These are phyloP conservation scores for Stegodyphus dumicola DNA, from an alignment of 1,140 invertebrate genomes.

Conservation along the genomic window DNA sequence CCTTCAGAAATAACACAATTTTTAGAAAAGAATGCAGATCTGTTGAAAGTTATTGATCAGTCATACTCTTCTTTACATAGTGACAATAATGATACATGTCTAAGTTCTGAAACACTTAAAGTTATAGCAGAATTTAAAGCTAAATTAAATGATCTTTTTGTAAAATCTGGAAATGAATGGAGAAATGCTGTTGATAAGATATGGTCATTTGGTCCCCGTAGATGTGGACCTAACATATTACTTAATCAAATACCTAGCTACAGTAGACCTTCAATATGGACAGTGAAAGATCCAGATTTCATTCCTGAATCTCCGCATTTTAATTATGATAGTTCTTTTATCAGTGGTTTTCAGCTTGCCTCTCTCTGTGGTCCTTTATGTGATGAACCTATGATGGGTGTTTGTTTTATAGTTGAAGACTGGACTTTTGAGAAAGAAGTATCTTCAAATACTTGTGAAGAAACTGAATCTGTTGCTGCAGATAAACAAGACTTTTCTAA, in stretches of 20 bases:
- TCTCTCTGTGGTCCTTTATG: slow-evolving; percentile 90
- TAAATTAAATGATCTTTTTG: slow-evolving; percentile 76
- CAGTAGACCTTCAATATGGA: slow-evolving; percentile 57
- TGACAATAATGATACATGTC: slow-evolving; percentile 37
- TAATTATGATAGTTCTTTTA: slow-evolving; percentile 80
- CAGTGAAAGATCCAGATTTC: neutral
- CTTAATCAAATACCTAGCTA: slow-evolving; percentile 76
- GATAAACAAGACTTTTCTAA: slow-evolving; percentile 13
- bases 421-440: slow-evolving; percentile 71
- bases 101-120: slow-evolving; percentile 49
- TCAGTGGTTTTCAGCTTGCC: slow-evolving; percentile 95
- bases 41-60: slow-evolving; percentile 73
- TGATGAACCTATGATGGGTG: slow-evolving; percentile 95
- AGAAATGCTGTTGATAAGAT: slow-evolving; percentile 77
- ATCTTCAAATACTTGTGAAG: neutral
- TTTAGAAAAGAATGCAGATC: slow-evolving; percentile 74
- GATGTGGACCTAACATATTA: slow-evolving; percentile 89
- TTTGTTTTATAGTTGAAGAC: slow-evolving; percentile 88
- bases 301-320: slow-evolving; percentile 57
- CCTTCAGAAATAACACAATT: slow-evolving; percentile 79
- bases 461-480: slow-evolving; percentile 63
- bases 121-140: slow-evolving; percentile 72
- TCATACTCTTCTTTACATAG: slow-evolving; percentile 64
- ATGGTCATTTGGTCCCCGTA: slow-evolving; percentile 91
- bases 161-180: slow-evolving; percentile 73